Base-by-base conservation (phyloP, 2,113 vertebrate genomes). In the Colistium nudipinnis region DNA sequence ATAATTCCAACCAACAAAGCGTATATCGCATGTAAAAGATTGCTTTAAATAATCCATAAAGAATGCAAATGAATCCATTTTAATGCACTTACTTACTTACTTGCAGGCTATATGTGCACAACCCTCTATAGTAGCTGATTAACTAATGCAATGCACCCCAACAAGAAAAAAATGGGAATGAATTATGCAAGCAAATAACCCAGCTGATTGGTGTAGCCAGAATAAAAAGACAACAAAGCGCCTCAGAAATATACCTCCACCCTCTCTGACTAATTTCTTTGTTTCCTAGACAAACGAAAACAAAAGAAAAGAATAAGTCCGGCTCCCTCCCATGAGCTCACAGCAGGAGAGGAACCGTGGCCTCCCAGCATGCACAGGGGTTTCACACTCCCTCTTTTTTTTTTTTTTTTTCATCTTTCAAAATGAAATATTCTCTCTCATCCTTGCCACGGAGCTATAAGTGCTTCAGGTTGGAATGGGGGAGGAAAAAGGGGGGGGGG, bases 391-490 rank as follows among this genome's bases (percentile, higher is more conserved):
- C 81, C 82, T 74, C 55, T 19, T 66, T 61, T 62, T 55, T 19
- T 66, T 62, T 66, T 60, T 7, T 70, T 74, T 51, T 66, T 80
- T 78, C 71, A 87, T 86, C 81, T 81, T 53, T 57, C 38, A 76
- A 83, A 90, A 90, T 90, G 89, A 87, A 92, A 87, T 90, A 89
- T 92, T 92, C 88, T 85, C 86, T 92, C 81, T 89, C 67, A 89
- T 91, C 87, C 80, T 74, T 56, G 70, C 73, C 76, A 82, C 76
- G 77, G 55, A 85, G 80, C 78, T 85, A 74, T 80, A 89, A 89
- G 78, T 69, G 57, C 86, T 85, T 81, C 82, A 80, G 84, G 84
- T 85, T 83, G 69, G 60, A 27, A 49, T 47, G 39, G 44, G 51
- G 62, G 22, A 24, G 44, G 44, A 20, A 44, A 12, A 16, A 17